Percentiles rank a stretch among this genome's conserved stretches.
These are phyloP conservation scores for Crossaster papposus DNA, from an alignment of 53 echinoderm and acorn worm species.

Conservation along the genomic window DNA sequence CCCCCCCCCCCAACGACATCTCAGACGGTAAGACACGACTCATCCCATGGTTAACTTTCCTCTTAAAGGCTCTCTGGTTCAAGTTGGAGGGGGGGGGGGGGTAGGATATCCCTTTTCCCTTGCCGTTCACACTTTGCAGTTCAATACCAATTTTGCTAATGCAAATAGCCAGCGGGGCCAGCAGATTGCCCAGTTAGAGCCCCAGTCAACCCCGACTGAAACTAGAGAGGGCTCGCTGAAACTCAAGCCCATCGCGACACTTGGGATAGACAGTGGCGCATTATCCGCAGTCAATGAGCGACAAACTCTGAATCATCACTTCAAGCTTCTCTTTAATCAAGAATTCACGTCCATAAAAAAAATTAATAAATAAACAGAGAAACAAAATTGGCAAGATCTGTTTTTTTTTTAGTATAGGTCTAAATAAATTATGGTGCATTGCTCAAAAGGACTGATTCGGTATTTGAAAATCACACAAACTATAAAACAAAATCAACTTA, in stretches of 20 bases:
- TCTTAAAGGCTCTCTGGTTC: constrained; percentile 40
- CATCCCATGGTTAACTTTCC: constrained; percentile 35
- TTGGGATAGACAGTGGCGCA: constrained; percentile 54
- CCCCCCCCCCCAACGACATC: background rate
- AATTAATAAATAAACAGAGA: background rate
- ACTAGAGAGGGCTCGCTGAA: constrained; percentile 49
- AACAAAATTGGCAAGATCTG: background rate
- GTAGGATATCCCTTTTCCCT: constrained; percentile 48
- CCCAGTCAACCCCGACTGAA: constrained; percentile 49
- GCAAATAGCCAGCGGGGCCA: constrained; percentile 70
- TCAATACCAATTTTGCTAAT: constrained; percentile 80
- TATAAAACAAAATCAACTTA: too few species aligned
- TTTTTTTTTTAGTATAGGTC: background rate
- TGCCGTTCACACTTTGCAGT: constrained; percentile 57
- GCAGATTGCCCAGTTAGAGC: constrained; percentile 25
- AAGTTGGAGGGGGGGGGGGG: constrained; percentile 35
- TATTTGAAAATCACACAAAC: too few species aligned
- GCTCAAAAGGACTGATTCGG: too few species aligned
- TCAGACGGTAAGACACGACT: background rate
- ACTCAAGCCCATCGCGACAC: constrained; percentile 48
- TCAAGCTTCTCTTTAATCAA: constrained; percentile 17
- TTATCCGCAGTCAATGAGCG: constrained; percentile 53
- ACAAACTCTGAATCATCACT: constrained; percentile 41
- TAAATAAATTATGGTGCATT: too few species aligned
- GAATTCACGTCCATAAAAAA: background rate